Base-by-base conservation (phyloP, 2,888 invertebrate species). In the Hirtodrosophila alboralis region DNA sequence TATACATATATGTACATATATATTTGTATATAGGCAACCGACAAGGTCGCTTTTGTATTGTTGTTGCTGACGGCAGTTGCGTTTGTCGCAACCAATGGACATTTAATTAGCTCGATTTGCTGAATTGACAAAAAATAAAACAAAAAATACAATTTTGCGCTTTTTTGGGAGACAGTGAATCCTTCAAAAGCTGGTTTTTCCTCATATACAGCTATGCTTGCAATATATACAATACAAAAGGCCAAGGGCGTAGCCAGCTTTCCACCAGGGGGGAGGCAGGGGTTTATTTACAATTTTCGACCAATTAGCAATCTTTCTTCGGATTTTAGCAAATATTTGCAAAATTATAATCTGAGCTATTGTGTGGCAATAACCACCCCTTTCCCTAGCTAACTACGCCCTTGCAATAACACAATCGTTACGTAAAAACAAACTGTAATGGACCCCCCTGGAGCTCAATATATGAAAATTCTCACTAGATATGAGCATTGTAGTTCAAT, bases 21-120 rank as follows among this genome's bases (percentile, higher is more conserved):
- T 3, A 23, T 26, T 23, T 38, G 47, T 52, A 47, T 33, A 45
- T 53, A 37, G 67, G 68, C 70, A 67, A 60, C 67, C 54, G 70
- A 61, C 87, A 85, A 76, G 87, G 85, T 79, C 78, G 60, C 40
- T 58, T n/a, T 59, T 49, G 47, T 27, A 40, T 57, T 64, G 64
- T 75, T 60, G 36, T 65, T 56, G 33, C 58, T 49, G 27, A 44
- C 58, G 43, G 34, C 33, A 34, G 30, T 26, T 41, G 37, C 60
- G 31, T 58, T 48, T 38, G 34, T 21, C 37, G 16, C 38, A 44
- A 13, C 27, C 45, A 45, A 56, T 57, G 62, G 52, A 48, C 28
- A 73, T 52, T 68, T 49, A 74, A 56, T 69, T 73, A 51, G 36
- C 21, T 45, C 23, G 28, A 21, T 23, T 33, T 41, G 28, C 33